Evolutionary conservation across 2,113 vertebrate species (phyloP), one percentile per base, ranked within the genome.

Genomic region (Corydoras sp.): DNA sequence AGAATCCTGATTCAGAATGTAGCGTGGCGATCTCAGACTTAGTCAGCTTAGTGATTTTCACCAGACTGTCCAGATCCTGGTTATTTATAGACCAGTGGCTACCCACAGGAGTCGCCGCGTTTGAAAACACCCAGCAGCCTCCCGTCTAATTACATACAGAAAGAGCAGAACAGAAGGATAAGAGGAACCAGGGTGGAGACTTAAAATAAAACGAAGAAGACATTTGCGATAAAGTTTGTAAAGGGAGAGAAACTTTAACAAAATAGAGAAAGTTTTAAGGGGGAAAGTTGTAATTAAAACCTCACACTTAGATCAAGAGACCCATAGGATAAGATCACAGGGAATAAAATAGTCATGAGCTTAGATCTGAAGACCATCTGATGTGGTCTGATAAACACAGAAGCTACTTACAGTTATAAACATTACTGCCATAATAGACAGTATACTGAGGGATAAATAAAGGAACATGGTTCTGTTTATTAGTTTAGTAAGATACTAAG

Each of bases 1-100:
- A 74, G 58, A 14, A 31, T 71, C 71, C 68, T 64, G 32, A 76
- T 71, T 65, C 12, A 12, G 67, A 53, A 73, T 53, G 74, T 68
- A 60, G 31, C 5, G 35, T 75, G 64, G 71, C 53, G 66, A 35
- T 67, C 66, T 69, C 63, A 79, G 54, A 59, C 32, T 68, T 76
- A 74, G 73, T 76, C 75, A 73, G 62, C 69, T 72, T 74, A 51
- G 65, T 75, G 70, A 76, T 78, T 79, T 72, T 64, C 62, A 65
- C 75, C 69, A 72, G 15, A 55, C 29, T 58, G 64, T 79, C 77
- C 81, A 81, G 71, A 75, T 58, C 31, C 55, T 15, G 61, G 66
- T 77, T 83, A 83, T 78, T 81, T 83, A 81, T 81, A 83, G 79
- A 83, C 61, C 43, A 56, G 76, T 13, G 79, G 79, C 63, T 81